Conservation (phyloP, 2,113 vertebrate species). For the Rhagologus leucostigma region DNA sequence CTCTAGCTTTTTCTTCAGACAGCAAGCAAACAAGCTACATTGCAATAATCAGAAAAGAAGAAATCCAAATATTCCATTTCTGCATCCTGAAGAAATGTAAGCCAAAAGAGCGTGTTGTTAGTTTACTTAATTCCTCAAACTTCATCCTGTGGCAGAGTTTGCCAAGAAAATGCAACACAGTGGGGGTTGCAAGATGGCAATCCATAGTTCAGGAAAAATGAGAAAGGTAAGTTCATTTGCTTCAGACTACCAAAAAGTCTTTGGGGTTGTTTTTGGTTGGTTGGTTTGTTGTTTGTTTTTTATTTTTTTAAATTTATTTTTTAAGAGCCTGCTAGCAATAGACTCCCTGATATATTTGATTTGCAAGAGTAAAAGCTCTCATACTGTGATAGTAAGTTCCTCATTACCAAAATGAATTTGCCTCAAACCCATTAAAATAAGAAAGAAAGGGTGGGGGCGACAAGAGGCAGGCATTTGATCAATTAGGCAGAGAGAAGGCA, state of each 20-base stretch:
- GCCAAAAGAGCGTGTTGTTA: fast-evolving
- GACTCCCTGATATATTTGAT: neutral
- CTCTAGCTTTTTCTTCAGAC: neutral
- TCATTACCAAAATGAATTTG: neutral
- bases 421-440: neutral
- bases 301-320: neutral
- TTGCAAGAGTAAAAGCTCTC: neutral
- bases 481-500: neutral
- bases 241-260: neutral
- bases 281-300: neutral
- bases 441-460: fast-evolving
- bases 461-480: neutral
- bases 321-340: neutral
- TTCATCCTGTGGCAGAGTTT: neutral
- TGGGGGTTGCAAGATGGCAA: neutral
- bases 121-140: neutral
- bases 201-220: neutral
- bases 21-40: neutral
- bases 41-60: neutral
- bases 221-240: neutral
- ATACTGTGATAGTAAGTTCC: neutral
- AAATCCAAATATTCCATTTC: neutral
- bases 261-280: neutral
- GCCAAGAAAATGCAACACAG: neutral
- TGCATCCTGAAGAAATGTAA: neutral